Base-by-base conservation (phyloP, 2,888 invertebrate species). In the Coelogynopora nodosa region DNA sequence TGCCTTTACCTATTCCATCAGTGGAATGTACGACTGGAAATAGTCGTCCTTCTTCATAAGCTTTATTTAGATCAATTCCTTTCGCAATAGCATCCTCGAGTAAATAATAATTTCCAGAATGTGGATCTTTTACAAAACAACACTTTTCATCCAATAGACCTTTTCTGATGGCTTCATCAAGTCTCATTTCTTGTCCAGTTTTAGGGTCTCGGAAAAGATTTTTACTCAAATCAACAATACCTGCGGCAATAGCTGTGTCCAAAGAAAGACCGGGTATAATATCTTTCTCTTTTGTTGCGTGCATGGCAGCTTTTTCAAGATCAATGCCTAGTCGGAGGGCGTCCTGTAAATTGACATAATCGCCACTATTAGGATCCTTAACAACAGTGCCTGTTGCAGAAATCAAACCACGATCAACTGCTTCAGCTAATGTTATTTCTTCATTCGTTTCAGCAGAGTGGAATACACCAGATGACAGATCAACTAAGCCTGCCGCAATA, bases 361-460 rank as follows among this genome's bases (percentile, higher is more conserved):
- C 74, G 5, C 74, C 74, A 26, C 74, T 74, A 74, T 74, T 74
- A n/a, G 74, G 74, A 26, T 74, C 74, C 23, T 74, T 74, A 5
- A 74, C 74, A 74, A 74, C 23, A 74, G 74, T 23, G 2, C 74
- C 74, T n/a, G 74, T 74, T 23, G 74, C 5, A n/a, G 74, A 74
- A 5, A 74, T 13, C 23, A 74, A 26, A 23, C 74, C 74, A 74
- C 74, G 74, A n/a, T 74, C 74, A 74, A 74, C 23, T 74, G 74
- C 74, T 74, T 74, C 74, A 91, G 95, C 95, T 89, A 95, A 94
- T 0, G 95, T 95, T 88, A 96, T 93, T 90, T 94, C 94, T 90
- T 95, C 94, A 0, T 95, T 95, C 0, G 95, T 95, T 89, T 94
- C 94, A 0, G 96, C 96, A 92, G 97, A 96, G 86, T 30, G 27